These are phyloP conservation scores for Prionace glauca DNA, from an alignment of 2,797 vertebrate genomes.

Conservation along the genomic window DNA sequence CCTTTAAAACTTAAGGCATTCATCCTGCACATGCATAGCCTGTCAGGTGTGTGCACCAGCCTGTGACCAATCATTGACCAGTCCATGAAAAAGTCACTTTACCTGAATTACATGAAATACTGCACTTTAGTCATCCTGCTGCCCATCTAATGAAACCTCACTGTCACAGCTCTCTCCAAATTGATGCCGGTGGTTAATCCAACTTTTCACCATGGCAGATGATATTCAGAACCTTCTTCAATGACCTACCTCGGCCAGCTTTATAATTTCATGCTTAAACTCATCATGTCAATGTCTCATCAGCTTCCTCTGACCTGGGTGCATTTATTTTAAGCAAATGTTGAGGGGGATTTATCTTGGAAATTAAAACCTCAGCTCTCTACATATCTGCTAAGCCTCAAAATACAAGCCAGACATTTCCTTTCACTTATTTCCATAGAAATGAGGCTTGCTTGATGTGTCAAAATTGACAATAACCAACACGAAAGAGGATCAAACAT, in stretches of 20 bases:
- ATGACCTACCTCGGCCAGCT: not conserved
- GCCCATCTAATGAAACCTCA: slow-evolving; percentile 12
- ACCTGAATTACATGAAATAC: slow-evolving; percentile 37
- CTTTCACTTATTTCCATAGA: not conserved
- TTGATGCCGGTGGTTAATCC: not conserved
- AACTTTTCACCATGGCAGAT: not conserved
- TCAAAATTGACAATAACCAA: not conserved
- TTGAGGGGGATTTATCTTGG: not conserved
- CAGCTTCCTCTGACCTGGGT: not conserved
- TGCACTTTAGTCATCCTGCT: slow-evolving; percentile 3
- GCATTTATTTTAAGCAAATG: not conserved
- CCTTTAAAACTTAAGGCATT: slow-evolving; percentile 36
- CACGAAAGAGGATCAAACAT: not conserved
- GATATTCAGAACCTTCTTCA: slow-evolving; percentile 12
- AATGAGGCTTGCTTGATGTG: not conserved
- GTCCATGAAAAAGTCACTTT: slow-evolving; percentile 31
- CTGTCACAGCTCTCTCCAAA: slow-evolving; percentile 19
- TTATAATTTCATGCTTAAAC: not conserved
- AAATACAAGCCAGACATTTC: not conserved
- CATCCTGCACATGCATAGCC: slow-evolving; percentile 28
- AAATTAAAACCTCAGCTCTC: not conserved
- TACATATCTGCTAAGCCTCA: not conserved
- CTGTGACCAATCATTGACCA: slow-evolving; percentile 36
- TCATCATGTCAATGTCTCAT: not conserved
- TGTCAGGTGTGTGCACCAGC: slow-evolving; percentile 36